Base-by-base conservation (phyloP, 1,140 invertebrate species). In the Portunus trituberculatus region DNA sequence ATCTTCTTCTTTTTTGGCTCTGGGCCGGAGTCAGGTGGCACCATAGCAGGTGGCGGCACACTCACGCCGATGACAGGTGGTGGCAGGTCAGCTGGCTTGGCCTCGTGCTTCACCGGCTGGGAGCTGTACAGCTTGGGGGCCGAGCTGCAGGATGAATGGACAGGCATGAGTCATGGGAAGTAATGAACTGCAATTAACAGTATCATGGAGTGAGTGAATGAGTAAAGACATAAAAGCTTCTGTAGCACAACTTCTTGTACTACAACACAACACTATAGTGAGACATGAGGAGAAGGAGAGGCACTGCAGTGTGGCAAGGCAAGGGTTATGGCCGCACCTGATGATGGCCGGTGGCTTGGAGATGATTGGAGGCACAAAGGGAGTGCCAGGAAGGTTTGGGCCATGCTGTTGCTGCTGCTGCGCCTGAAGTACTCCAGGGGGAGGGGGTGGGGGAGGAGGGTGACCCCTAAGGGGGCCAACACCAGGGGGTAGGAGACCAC, bases 1-100 rank as follows among this genome's bases (percentile, higher is more conserved):
- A 92, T 92, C n/a, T 95, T 95, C 94, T 95, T 95, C 52, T 92
- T 95, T 83, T 95, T 95, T 8, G 94, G 94, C 84, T 95, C 94
- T 4, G n/a, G 28, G 0, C 7, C 28, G 1, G 32, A n/a, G 52
- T 94, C 93, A 39, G 93, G 48, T 6, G 52, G 31, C 8, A 29
- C 46, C 29, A 88, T 29, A 7, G 29, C 87, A 20, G 59, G 83
- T 25, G 31, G 14, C 20, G 45, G 39, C 52, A 45, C 83, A 93
- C 45, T 86, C 3, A 76, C 29, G 3, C 91, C 91, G 16, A 76
- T 31, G 16, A 52, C 76, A 29, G 83, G 48, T 20, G 94, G 12
- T 3, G 94, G 83, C 8, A 45, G 12, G 4, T 95, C 94, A 10
- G 6, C 28, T 8, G 48, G 48, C 46, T 92, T 88, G 82, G 25